Conservation (phyloP, 2,113 vertebrate species). For the Azemiops feae region DNA sequence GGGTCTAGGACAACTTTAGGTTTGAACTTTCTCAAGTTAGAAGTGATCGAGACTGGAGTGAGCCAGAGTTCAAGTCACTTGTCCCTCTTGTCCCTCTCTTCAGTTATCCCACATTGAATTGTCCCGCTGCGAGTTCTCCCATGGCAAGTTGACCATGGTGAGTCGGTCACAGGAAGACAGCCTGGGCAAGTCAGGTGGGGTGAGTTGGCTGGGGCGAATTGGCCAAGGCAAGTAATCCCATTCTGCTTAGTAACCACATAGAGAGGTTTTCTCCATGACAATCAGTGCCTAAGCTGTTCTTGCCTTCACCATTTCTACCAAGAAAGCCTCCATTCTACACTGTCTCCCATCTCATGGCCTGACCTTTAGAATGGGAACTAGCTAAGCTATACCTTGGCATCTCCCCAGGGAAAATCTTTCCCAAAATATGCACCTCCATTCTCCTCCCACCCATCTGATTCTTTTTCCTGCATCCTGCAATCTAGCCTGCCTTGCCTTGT, state of each 20-base stretch:
- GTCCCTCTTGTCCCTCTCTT: neutral
- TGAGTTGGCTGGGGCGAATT: neutral
- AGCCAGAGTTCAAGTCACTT: neutral
- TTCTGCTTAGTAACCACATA: neutral
- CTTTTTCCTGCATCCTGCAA: neutral
- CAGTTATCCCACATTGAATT: neutral
- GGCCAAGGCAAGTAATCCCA: neutral
- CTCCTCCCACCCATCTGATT: neutral
- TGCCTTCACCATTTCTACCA: neutral
- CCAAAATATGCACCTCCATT: neutral
- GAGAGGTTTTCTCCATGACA: neutral
- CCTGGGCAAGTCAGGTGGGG: accelerated
- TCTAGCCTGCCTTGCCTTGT: neutral
- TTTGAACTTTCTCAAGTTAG: neutral
- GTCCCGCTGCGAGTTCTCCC: neutral
- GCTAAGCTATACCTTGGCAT: neutral
- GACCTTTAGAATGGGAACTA: neutral
- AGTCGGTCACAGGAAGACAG: neutral
- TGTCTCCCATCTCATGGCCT: neutral
- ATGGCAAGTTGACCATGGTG: neutral
- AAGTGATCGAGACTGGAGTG: neutral
- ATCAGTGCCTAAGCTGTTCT: neutral
- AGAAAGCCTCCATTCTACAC: neutral
- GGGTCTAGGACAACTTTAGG: neutral
- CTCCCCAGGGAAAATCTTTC: neutral